These are phyloP conservation scores for Mythimna pallens DNA, from an alignment of 2,888 invertebrate species.

Conservation along the genomic window DNA sequence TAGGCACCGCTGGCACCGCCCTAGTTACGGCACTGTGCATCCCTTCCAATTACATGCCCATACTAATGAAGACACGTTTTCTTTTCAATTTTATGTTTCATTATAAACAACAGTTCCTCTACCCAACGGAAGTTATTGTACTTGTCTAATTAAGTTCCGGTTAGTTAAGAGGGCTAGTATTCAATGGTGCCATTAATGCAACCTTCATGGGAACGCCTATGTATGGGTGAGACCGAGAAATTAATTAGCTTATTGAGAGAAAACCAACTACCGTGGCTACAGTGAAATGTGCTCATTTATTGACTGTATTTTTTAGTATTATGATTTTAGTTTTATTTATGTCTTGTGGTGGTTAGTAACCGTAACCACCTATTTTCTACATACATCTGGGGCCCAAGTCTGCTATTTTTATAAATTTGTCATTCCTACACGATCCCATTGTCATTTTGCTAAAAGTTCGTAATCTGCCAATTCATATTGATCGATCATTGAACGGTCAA, in stretches of 20 bases:
- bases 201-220: slow-evolving; percentile 45
- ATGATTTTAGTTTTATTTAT: neutral
- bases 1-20: no score
- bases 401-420: no score
- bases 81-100: neutral
- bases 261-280: neutral
- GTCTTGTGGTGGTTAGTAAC: no score
- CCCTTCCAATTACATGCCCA: neutral
- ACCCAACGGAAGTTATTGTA: slow-evolving; percentile 49
- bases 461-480: no score
- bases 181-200: slow-evolving; percentile 43
- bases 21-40: no score
- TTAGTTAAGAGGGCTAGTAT: slow-evolving; percentile 42
- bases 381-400: no score
- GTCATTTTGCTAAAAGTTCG: no score
- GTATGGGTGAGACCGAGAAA: slow-evolving; percentile 19
- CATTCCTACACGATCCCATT: no score
- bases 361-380: no score
- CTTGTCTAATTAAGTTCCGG: slow-evolving; percentile 55
- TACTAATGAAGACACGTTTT: neutral
- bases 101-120: neutral
- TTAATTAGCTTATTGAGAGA: slow-evolving; percentile 30
- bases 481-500: no score
- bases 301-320: neutral
- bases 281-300: neutral